Base-by-base conservation (phyloP, 2,888 invertebrate species). In the Drosophila villosipedis region DNA sequence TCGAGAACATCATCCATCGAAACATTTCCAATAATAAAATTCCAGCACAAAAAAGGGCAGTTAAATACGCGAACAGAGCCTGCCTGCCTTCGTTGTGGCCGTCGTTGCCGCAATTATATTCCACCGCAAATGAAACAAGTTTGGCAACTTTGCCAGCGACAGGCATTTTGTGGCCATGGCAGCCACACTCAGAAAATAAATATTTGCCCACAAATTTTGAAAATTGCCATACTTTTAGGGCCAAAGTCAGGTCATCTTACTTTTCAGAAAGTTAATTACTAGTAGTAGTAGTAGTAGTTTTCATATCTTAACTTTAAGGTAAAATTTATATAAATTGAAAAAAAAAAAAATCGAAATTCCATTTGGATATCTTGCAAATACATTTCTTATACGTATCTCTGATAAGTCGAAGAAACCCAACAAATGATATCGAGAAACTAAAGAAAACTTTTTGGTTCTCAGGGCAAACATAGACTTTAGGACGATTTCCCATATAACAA, bases 121-220 rank as follows among this genome's bases (percentile, higher is more conserved):
- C 88, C 76, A 83, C 89, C 89, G 86, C 90, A 88, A 87, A 89
- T 90, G 87, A 88, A 88, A 88, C 88, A 87, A 88, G 88, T 88
- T 88, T 88, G 84, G 88, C 91, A 88, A 91, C 85, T 91, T 88
- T 83, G 57, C 73, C 83, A 84, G 68, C 87, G 84, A 80, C 89
- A 80, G 84, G 84, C 87, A 85, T 80, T 86, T 80, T 82, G 87
- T 78, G 80, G 90, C 87, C 82, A 55, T 76, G 73, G 60, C 66
- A 55, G 55, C 25, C 25, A 47, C 47, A 47, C 47, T 47, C 47
- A 25, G 4, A 25, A 47, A 47, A 47, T 47, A 16, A 9, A 16
- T 47, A 47, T 25, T 25, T 1, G 4, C 2, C 0, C 1, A 25
- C 4, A 16, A 47, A 47, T 47, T 47, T 22, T 2, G 0, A 14